phyloP scores from a whole-genome alignment of 2,113 vertebrate species.

The Baryphthengus martii region DNA sequence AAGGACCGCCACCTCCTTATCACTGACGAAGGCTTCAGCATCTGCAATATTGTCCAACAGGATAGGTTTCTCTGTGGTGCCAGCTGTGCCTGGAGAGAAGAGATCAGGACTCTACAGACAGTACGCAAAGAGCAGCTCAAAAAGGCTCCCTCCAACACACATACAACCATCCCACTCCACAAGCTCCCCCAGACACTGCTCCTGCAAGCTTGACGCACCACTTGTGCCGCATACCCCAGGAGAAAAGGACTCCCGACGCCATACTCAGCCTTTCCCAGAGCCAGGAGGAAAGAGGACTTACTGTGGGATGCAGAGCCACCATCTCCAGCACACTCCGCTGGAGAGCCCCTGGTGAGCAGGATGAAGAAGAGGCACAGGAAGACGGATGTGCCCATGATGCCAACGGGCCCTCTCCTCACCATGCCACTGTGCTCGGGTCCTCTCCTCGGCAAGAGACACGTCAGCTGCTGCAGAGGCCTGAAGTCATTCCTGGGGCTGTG shows the following conservation, averaged over 20 bases:
- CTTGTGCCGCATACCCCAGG: not conserved
- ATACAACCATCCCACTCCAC: not conserved
- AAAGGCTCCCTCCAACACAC: not conserved
- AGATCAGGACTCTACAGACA: not conserved
- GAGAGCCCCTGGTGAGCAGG: not conserved
- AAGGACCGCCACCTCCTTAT: slow-evolving; percentile 82
- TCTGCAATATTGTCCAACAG: slow-evolving; percentile 66
- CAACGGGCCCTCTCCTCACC: not conserved
- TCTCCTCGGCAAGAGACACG: not conserved
- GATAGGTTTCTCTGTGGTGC: not conserved
- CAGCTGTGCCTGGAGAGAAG: slow-evolving; percentile 47
- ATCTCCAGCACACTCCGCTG: not conserved
- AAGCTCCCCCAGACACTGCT: not conserved
- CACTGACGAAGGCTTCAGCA: slow-evolving; percentile 73
- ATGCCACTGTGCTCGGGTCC: not conserved
- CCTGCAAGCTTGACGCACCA: not conserved
- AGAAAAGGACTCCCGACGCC: not conserved
- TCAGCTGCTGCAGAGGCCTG: not conserved
- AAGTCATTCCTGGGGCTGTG: not conserved
- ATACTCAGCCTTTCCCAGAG: not conserved
- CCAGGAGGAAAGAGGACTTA: slow-evolving; percentile 44
- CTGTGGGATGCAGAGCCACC: not conserved
- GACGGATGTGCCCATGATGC: not conserved
- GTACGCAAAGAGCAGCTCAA: not conserved
- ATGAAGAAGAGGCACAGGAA: not conserved